A percentile compares a stretch with the other conserved stretches of the same genome.
Evolutionary conservation across 2,797 vertebrate genomes (phyloP).

Genomic region (Oreortyx pictus): DNA sequence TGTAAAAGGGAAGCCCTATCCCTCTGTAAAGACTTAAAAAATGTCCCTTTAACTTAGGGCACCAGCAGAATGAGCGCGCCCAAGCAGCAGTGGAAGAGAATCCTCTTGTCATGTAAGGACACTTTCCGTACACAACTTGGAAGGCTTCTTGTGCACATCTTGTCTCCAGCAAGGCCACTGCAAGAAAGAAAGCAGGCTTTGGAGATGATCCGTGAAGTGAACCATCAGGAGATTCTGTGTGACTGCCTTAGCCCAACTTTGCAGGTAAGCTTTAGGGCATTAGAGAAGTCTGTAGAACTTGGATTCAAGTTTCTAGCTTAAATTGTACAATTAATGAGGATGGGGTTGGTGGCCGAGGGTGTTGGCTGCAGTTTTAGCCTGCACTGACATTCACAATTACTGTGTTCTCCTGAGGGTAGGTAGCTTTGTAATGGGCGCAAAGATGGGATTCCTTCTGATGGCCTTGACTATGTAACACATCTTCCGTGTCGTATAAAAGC

Average conservation of each 20-base stretch:
- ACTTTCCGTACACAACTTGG: conserved; percentile 93
- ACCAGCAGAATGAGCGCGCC: conserved; percentile 82
- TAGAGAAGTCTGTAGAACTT: neutral
- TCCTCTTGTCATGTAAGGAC: conserved; percentile 92
- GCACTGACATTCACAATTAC: neutral
- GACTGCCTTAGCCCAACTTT: conserved; percentile 91
- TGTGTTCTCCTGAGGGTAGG: neutral
- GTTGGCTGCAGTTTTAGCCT: neutral
- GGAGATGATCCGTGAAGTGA: conserved; percentile 87
- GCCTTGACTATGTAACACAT: neutral
- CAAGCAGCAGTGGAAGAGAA: conserved; percentile 91
- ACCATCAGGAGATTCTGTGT: conserved; percentile 90
- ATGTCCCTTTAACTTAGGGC: conserved; percentile 49
- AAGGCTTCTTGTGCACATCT: conserved; percentile 89
- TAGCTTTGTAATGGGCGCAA: neutral
- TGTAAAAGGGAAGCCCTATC: neutral
- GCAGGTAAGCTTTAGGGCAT: conserved; percentile 83
- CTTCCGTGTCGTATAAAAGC: neutral
- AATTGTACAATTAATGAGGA: neutral
- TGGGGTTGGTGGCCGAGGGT: neutral
- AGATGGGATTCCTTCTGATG: neutral
- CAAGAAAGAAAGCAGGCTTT: conserved; percentile 89
- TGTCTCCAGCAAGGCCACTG: conserved; percentile 85
- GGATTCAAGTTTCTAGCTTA: neutral
- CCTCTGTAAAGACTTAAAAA: neutral